phyloP scores from a whole-genome alignment of 2,888 invertebrate genomes.

The Gryllus longicercus region DNA sequence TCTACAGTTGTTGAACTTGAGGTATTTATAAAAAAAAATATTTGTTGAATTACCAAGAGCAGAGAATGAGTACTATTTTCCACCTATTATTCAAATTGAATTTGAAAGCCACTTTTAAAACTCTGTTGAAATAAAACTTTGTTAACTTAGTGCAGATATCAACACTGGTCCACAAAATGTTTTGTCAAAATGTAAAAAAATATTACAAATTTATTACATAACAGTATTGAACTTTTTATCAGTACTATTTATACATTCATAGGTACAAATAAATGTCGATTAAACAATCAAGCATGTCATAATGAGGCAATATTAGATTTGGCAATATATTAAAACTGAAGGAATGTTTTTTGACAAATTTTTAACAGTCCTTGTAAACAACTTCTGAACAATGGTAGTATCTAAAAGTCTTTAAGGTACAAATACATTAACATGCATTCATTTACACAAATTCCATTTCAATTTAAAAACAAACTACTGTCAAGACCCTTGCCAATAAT shows the following conservation, averaged over 20 bases:
- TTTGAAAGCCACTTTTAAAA: slow-evolving; percentile 2
- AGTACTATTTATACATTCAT: not conserved
- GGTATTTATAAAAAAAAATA: not conserved
- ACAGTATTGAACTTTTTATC: not conserved
- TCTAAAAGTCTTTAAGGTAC: slow-evolving; percentile 17
- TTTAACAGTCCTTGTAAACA: slow-evolving; percentile 17
- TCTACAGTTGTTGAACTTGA: not conserved
- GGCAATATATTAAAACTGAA: slow-evolving; percentile 6
- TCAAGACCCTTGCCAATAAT: not conserved
- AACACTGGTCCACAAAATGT: not conserved
- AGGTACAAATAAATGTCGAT: not conserved
- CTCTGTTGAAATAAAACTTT: not conserved
- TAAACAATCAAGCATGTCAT: not conserved
- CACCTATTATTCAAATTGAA: not conserved
- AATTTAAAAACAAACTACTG: not conserved
- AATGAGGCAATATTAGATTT: not conserved
- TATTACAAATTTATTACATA: slow-evolving; percentile 6
- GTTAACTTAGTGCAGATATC: not conserved
- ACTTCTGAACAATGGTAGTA: not conserved
- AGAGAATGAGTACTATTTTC: not conserved
- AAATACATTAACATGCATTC: slow-evolving; percentile 3
- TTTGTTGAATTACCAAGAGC: not conserved
- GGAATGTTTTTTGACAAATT: slow-evolving; percentile 5
- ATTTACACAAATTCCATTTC: slow-evolving; percentile 2
- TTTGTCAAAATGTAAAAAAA: not conserved